These are phyloP conservation scores for Pterocles burchelli DNA, from an alignment of 2,113 vertebrate genomes.

Conservation along the genomic window DNA sequence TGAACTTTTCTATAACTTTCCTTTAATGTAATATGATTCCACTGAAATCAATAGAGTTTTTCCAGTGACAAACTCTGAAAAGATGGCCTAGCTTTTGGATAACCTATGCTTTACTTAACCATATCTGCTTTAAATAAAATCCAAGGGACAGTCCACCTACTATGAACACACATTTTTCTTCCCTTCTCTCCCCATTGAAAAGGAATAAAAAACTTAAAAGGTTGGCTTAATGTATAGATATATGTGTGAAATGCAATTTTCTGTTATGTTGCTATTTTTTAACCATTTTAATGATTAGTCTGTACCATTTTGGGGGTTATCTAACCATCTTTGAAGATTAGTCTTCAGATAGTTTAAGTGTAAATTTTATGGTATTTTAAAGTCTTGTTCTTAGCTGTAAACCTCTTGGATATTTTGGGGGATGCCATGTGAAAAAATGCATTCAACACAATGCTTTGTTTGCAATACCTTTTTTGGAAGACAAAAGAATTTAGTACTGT, in stretches of 20 bases:
- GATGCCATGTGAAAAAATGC: background rate
- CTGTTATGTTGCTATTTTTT: background rate
- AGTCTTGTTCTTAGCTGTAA: background rate
- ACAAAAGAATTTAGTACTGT: background rate
- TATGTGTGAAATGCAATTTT: background rate
- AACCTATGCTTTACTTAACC: background rate
- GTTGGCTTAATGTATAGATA: background rate
- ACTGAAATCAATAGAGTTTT: background rate
- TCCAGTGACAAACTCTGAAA: background rate
- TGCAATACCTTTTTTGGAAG: background rate
- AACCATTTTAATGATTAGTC: background rate
- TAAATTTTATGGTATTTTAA: background rate
- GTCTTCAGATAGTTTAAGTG: background rate
- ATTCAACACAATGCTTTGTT: background rate
- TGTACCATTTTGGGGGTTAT: background rate
- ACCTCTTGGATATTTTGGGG: background rate
- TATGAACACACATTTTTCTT: background rate
- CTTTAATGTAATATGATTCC: background rate
- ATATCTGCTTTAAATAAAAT: background rate
- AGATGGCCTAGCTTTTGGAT: background rate
- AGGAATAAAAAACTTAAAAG: background rate
- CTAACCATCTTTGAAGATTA: background rate
- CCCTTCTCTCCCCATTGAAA: background rate
- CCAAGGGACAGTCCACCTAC: background rate
- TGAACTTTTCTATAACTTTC: background rate